Conservation (phyloP, 2,113 vertebrate genomes). For the Petrocephalus zakoni region DNA sequence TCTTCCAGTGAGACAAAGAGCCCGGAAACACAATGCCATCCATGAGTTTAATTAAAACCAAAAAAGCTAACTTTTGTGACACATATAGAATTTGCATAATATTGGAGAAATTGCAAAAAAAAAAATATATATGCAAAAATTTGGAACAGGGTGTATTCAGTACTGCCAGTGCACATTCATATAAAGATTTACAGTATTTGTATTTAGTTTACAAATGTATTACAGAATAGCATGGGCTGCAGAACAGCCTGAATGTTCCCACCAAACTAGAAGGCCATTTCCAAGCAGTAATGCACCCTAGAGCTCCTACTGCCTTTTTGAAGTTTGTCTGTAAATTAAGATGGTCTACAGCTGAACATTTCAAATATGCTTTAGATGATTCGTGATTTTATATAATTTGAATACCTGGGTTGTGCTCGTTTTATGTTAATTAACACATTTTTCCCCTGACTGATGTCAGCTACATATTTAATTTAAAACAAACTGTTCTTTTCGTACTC, state of each 20-base stretch:
- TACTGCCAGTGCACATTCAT: background rate
- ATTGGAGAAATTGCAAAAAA: too few relatives aligned
- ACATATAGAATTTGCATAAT: too few relatives aligned
- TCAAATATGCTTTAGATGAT: background rate
- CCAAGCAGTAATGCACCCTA: background rate
- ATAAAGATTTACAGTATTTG: background rate
- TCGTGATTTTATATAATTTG: background rate
- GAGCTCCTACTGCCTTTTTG: background rate
- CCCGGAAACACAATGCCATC: too few relatives aligned
- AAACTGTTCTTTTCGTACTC: background rate
- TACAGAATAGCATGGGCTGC: background rate
- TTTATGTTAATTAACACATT: background rate
- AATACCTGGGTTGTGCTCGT: background rate
- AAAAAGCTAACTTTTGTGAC: too few relatives aligned
- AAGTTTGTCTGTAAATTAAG: background rate
- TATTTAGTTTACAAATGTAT: background rate
- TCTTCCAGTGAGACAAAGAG: too few relatives aligned
- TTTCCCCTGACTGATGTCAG: background rate
- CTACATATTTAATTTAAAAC: background rate
- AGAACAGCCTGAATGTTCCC: background rate
- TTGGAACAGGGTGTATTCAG: too few relatives aligned
- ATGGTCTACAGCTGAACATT: background rate
- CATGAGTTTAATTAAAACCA: too few relatives aligned
- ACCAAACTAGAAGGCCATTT: background rate
- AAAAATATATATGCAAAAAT: too few relatives aligned